Percentiles rank a stretch among this genome's conserved stretches.
Conservation (phyloP, 2,797 vertebrate species). For the Mycteria americana region DNA sequence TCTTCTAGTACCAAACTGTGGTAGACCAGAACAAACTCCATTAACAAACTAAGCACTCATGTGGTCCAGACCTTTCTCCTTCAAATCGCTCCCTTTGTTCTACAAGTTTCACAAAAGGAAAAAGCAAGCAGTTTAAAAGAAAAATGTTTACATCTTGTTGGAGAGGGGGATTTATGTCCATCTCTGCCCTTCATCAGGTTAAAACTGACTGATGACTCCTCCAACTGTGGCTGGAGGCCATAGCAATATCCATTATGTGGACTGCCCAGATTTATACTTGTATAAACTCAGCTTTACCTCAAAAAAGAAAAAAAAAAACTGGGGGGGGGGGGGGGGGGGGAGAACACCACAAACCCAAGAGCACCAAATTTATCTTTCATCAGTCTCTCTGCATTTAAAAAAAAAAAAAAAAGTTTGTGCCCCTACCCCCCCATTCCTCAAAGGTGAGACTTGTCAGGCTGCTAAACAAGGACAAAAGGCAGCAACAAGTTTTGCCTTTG, state of each 20-base stretch:
- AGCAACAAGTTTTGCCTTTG: background rate
- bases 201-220: background rate
- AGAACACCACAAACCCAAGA: background rate
- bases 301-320: background rate
- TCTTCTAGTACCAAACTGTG: background rate
- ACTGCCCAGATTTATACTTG: background rate
- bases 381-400: background rate
- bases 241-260: background rate
- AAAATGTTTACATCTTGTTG: background rate
- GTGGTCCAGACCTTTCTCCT: background rate
- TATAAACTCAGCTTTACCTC: background rate
- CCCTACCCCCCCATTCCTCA: background rate
- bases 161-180: background rate
- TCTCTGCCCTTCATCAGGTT: background rate
- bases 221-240: background rate
- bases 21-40: background rate
- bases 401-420: background rate
- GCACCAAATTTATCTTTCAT: background rate
- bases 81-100: background rate
- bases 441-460: background rate
- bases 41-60: background rate
- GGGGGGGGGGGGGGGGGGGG: too few species aligned
- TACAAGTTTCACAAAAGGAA: background rate
- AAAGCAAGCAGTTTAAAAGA: background rate
- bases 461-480: background rate